A percentile compares a stretch with the other conserved stretches of the same genome.
Conservation (phyloP, 1,140 invertebrate genomes). For the Dufourea novaeangliae region DNA sequence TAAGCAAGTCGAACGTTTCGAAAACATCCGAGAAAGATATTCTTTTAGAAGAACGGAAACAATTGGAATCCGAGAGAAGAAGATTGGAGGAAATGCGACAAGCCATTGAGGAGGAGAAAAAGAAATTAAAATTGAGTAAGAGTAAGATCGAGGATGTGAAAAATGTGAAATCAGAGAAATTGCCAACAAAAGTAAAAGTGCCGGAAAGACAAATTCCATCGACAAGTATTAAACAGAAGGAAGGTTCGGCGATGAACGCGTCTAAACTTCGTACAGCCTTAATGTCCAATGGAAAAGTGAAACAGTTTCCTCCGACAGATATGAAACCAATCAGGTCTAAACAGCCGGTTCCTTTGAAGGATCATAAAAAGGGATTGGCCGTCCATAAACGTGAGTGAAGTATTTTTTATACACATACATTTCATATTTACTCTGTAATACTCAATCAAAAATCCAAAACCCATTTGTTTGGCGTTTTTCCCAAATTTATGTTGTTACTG, state of each 20-base stretch:
- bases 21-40: conserved; percentile 66
- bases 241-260: conserved; percentile 80
- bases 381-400: conserved; percentile 75
- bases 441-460: no score
- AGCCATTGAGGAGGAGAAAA: conserved; percentile 80
- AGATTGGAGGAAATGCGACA: conserved; percentile 80
- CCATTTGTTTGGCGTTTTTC: no score
- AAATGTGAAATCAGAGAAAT: conserved; percentile 40
- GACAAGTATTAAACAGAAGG: conserved; percentile 72
- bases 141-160: conserved; percentile 58
- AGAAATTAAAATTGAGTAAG: conserved; percentile 71
- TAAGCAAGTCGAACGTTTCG: conserved; percentile 34
- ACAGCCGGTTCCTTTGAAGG: conserved; percentile 51
- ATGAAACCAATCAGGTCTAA: conserved; percentile 67
- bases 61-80: conserved; percentile 78
- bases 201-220: conserved; percentile 35
- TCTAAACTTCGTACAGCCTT: conserved; percentile 2
- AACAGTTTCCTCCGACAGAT: conserved; percentile 82
- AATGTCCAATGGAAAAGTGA: conserved; percentile 60
- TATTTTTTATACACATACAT: conserved; percentile 26
- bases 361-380: conserved; percentile 72
- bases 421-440: no score
- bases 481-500: no score
- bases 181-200: conserved; percentile 38
- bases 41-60: conserved; percentile 73